Conservation (phyloP, 1,140 invertebrate species). For the Lineus longissimus region DNA sequence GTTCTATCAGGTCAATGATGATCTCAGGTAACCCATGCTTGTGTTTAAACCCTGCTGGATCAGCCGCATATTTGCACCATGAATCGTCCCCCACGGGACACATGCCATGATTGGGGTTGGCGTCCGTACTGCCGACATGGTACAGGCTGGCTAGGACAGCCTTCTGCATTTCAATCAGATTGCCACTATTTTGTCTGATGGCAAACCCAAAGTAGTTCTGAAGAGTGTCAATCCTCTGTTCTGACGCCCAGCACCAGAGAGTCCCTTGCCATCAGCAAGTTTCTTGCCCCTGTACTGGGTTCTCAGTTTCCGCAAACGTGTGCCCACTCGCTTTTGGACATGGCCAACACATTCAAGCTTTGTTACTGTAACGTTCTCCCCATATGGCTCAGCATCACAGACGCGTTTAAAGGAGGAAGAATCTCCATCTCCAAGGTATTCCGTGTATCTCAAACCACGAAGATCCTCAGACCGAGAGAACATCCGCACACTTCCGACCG, state of each 20-base stretch:
- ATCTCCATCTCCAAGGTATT: conserved; percentile 9
- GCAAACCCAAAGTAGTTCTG: not conserved
- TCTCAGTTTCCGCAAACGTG: not conserved
- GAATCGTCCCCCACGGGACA: not conserved
- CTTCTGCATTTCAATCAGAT: not conserved
- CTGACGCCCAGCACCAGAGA: not conserved
- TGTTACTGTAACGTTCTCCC: not conserved
- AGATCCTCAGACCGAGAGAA: not conserved
- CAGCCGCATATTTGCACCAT: not conserved
- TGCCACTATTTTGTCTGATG: not conserved
- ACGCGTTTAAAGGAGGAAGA: not conserved
- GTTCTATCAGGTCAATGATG: not conserved
- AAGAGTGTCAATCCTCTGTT: not conserved
- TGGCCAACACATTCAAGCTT: conserved; percentile 6
- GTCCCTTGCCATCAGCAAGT: not conserved
- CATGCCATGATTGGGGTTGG: not conserved
- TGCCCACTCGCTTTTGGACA: not conserved
- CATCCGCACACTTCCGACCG: not conserved
- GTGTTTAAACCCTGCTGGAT: not conserved
- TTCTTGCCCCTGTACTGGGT: not conserved
- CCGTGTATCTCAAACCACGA: not conserved
- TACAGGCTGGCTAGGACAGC: not conserved
- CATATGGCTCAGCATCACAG: conserved; percentile 4
- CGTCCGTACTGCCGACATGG: not conserved
- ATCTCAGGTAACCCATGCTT: not conserved